Evolutionary conservation across 2,888 invertebrate species (phyloP).

Genomic region (Troides aeacus): DNA sequence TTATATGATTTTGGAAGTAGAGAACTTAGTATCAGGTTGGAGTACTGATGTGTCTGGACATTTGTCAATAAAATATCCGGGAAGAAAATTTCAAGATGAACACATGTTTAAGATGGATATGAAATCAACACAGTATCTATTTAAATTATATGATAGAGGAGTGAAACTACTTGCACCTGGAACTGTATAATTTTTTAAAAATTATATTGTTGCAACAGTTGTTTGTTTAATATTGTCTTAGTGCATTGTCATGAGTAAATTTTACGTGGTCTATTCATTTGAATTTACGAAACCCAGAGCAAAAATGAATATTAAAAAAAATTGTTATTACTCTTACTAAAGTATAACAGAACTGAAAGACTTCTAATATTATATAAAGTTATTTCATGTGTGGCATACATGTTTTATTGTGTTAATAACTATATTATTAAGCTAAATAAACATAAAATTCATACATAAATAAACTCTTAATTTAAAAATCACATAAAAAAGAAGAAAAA

Average conservation of each 20-base stretch:
- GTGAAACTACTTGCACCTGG: constrained; percentile 87
- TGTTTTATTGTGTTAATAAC: too few relatives aligned
- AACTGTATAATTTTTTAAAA: constrained; percentile 44
- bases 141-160: constrained; percentile 87
- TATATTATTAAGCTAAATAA: too few relatives aligned
- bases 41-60: constrained; percentile 87
- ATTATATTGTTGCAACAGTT: background rate
- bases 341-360: background rate
- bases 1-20: constrained; percentile 81
- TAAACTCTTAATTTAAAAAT: too few relatives aligned
- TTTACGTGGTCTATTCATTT: background rate
- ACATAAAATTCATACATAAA: too few relatives aligned
- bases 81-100: constrained; percentile 57
- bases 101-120: constrained; percentile 50
- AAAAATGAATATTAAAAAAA: background rate
- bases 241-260: background rate
- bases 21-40: constrained; percentile 85
- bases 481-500: too few relatives aligned
- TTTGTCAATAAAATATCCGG: constrained; percentile 76
- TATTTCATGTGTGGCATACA: too few relatives aligned
- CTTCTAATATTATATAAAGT: too few relatives aligned
- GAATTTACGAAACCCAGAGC: background rate
- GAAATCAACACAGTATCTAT: constrained; percentile 75
- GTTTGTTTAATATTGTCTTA: background rate
- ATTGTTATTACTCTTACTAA: background rate